Percentiles rank a stretch among this genome's conserved stretches.
These are phyloP conservation scores for Hemiprocne comata DNA, from an alignment of 2,113 vertebrate species.

Conservation along the genomic window DNA sequence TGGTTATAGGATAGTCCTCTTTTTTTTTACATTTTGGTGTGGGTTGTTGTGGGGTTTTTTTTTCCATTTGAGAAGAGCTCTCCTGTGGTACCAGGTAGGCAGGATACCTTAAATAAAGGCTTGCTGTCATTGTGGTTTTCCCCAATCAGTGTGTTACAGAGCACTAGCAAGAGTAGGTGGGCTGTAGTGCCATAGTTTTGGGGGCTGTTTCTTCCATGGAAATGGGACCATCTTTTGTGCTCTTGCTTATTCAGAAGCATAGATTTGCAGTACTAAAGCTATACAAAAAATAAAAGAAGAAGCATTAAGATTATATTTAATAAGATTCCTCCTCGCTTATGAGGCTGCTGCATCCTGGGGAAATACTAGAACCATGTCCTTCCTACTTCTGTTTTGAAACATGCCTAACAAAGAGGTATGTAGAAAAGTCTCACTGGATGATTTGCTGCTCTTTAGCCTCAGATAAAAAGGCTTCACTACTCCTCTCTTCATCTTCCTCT, in stretches of 20 bases:
- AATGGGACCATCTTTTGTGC: background rate
- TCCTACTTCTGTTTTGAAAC: background rate
- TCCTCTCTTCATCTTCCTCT: background rate
- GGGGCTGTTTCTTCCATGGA: background rate
- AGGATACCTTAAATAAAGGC: background rate
- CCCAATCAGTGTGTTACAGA: background rate
- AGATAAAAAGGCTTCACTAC: background rate
- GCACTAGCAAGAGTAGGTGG: background rate
- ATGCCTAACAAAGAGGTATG: fast-evolving
- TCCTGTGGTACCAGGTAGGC: background rate
- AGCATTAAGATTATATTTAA: background rate
- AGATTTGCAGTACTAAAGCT: background rate
- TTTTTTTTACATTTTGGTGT: background rate
- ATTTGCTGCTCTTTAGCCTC: background rate
- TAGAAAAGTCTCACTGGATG: background rate
- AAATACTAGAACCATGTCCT: background rate
- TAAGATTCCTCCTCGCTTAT: background rate
- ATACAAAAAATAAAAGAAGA: background rate
- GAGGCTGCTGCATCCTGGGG: background rate
- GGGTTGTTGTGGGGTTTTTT: background rate
- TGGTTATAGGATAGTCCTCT: background rate
- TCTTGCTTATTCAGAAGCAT: background rate
- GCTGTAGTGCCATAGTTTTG: background rate
- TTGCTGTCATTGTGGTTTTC: fast-evolving
- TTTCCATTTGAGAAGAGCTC: background rate